A percentile compares a stretch with the other conserved stretches of the same genome.
These are phyloP conservation scores for Metaphire vulgaris DNA, from an alignment of 1,140 invertebrate species.

Conservation along the genomic window DNA sequence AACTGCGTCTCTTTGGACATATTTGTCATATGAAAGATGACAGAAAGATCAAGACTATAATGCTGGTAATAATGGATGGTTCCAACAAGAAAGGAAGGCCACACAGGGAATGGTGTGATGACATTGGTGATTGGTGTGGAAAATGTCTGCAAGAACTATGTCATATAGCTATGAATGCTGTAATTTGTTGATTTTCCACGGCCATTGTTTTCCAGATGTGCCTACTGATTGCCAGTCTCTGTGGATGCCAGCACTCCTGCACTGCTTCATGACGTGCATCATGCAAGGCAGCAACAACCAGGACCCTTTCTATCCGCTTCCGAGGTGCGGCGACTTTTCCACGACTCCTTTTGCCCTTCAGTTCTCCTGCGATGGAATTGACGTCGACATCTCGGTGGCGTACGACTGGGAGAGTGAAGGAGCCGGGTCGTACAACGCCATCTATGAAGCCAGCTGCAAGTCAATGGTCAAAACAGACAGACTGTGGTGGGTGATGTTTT, in stretches of 20 bases:
- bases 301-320: conserved; percentile 19
- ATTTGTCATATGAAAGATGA: too few relatives aligned
- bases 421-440: conserved; percentile 3
- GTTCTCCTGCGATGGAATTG: conserved; percentile 27
- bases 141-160: too few relatives aligned
- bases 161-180: too few relatives aligned
- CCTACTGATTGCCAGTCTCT: conserved; percentile 12
- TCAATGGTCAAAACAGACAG: conserved; percentile 5
- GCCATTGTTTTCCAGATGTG: conserved; percentile 23
- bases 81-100: too few relatives aligned
- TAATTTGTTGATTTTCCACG: not conserved
- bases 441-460: conserved; percentile 19
- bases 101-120: too few relatives aligned
- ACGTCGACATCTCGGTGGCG: conserved; percentile 22
- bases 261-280: conserved; percentile 15
- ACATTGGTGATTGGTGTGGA: too few relatives aligned
- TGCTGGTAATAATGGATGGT: too few relatives aligned
- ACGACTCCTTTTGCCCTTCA: conserved; percentile 16
- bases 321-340: conserved; percentile 19
- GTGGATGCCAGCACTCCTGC: conserved; percentile 28
- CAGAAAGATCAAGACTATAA: too few relatives aligned
- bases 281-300: conserved; percentile 8
- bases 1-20: too few relatives aligned
- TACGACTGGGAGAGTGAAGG: conserved; percentile 23
- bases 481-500: conserved; percentile 7